These are phyloP conservation scores for Dasyornis broadbenti DNA, from an alignment of 2,113 vertebrate species.

Conservation along the genomic window DNA sequence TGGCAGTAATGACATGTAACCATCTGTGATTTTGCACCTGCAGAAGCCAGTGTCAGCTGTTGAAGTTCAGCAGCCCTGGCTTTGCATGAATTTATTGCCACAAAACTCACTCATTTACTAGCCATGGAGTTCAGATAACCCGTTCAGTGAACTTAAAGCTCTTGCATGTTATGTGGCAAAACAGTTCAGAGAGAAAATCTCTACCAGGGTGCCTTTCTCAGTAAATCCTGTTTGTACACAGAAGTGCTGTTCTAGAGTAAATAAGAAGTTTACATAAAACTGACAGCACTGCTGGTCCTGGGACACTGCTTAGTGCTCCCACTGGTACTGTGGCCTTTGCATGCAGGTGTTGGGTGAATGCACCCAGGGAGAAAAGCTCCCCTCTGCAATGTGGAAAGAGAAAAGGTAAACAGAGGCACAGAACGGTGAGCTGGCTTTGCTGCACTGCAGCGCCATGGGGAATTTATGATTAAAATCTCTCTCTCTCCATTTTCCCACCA, in stretches of 20 bases:
- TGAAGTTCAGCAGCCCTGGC: slow-evolving; percentile 58
- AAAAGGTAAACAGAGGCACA: slow-evolving; percentile 5
- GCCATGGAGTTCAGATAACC: slow-evolving; percentile 39
- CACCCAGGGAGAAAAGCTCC: neutral
- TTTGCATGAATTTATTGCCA: slow-evolving; percentile 50
- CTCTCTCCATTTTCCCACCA: slow-evolving; percentile 13
- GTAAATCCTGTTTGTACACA: neutral
- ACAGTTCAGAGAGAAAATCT: neutral
- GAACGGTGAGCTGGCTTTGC: neutral
- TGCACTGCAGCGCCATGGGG: neutral
- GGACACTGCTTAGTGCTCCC: neutral
- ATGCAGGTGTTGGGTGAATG: neutral
- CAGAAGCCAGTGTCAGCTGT: slow-evolving; percentile 64
- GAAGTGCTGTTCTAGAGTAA: neutral
- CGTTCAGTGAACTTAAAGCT: slow-evolving; percentile 5
- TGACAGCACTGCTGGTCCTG: neutral
- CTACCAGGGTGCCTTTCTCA: neutral
- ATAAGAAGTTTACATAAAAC: neutral
- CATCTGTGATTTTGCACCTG: slow-evolving; percentile 68
- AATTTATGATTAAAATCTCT: slow-evolving; percentile 24
- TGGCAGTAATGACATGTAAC: slow-evolving; percentile 67
- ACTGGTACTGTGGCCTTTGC: neutral
- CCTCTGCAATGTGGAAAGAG: neutral
- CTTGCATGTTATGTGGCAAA: neutral
- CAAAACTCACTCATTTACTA: slow-evolving; percentile 28